Evolutionary conservation across 1,140 invertebrate species (phyloP).

Genomic region (Chymomyza costata): DNA sequence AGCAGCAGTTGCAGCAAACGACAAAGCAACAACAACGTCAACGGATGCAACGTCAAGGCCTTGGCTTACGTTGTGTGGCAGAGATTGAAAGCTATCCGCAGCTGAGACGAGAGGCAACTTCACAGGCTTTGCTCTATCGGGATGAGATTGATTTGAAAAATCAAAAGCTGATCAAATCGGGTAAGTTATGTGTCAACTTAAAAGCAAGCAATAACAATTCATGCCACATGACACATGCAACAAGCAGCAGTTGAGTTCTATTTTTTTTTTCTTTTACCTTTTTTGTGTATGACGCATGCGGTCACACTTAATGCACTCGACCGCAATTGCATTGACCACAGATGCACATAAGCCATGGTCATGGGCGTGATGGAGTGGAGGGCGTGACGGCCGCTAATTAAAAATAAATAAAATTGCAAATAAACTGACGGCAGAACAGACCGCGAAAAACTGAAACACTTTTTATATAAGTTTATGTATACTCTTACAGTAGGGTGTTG

Average conservation of each 20-base stretch:
- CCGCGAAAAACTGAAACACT: neutral
- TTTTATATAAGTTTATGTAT: no score
- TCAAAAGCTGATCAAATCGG: constrained; percentile 57
- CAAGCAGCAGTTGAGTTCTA: neutral
- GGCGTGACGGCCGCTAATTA: constrained; percentile 51
- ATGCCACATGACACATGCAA: neutral
- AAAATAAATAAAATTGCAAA: constrained; percentile 53
- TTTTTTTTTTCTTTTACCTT: neutral
- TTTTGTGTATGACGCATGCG: neutral
- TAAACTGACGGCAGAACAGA: constrained; percentile 31
- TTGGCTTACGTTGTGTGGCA: constrained; percentile 59
- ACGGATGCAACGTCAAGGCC: constrained; percentile 21
- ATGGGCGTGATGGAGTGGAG: no score
- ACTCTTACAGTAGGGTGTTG: no score
- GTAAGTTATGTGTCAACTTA: constrained; percentile 25
- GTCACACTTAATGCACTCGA: constrained; percentile 44
- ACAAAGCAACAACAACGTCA: constrained; percentile 27
- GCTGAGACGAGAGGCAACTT: constrained; percentile 36
- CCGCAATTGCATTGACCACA: constrained; percentile 45
- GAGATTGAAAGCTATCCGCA: constrained; percentile 58
- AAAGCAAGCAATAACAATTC: neutral
- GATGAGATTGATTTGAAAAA: constrained; percentile 62
- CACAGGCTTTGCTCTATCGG: constrained; percentile 43
- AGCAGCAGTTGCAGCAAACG: neutral
- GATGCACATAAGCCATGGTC: no score